Percentiles rank a stretch among this genome's conserved stretches.
Evolutionary conservation across 2,797 vertebrate species (phyloP).

Genomic region (Lophura swinhoii): DNA sequence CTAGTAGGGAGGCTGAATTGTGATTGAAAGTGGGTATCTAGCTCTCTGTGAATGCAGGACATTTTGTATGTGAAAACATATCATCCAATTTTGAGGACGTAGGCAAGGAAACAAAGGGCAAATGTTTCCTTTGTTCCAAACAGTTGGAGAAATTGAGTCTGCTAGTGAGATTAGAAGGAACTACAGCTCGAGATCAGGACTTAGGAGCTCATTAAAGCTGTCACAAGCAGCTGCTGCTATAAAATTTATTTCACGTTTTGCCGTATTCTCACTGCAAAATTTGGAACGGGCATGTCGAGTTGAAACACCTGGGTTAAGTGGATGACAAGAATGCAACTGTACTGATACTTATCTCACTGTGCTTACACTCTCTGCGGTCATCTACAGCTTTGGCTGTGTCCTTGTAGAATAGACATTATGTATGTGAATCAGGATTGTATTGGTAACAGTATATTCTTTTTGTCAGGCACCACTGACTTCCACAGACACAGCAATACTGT

Average conservation of each 20-base stretch:
- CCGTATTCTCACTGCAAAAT: neutral
- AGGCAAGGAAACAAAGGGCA: neutral
- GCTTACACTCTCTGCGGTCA: accelerated
- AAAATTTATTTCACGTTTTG: neutral
- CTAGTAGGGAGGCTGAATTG: neutral
- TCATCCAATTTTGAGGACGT: neutral
- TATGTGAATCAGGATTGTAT: neutral
- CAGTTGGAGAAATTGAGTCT: neutral
- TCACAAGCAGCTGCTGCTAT: neutral
- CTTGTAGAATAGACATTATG: neutral
- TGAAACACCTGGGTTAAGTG: neutral
- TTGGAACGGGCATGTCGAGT: neutral
- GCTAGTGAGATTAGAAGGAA: neutral
- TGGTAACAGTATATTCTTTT: neutral
- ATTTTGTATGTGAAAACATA: neutral
- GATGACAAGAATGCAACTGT: no score
- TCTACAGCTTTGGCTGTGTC: neutral
- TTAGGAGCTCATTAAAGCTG: neutral
- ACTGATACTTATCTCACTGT: accelerated
- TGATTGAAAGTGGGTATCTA: no score
- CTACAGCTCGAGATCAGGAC: neutral
- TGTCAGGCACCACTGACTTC: constrained; percentile 92
- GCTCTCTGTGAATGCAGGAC: accelerated
- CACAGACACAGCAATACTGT: constrained; percentile 93
- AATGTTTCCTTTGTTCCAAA: neutral